Conservation (phyloP, 2,113 vertebrate species). For the Oreotrochilus melanogaster region DNA sequence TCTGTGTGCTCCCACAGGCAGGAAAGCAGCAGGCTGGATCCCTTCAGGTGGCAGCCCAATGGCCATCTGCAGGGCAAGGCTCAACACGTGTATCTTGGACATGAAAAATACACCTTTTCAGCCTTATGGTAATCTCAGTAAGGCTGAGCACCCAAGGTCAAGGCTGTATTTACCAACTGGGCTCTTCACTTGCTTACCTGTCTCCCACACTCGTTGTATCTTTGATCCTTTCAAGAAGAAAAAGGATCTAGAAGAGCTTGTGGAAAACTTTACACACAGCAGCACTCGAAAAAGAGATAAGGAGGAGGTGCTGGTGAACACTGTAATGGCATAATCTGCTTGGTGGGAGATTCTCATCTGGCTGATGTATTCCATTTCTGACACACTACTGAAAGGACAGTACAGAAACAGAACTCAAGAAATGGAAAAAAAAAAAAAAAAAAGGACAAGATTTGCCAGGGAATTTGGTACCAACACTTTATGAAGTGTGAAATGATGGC, state of each 20-base stretch:
- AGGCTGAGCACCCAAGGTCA: neutral
- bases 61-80: neutral
- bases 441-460: neutral
- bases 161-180: neutral
- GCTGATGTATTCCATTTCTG: constrained; percentile 39
- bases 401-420: neutral
- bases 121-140: neutral
- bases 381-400: neutral
- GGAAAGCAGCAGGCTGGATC: neutral
- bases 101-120: neutral
- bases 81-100: neutral
- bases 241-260: constrained; percentile 46
- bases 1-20: neutral
- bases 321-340: neutral
- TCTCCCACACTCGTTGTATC: constrained; percentile 51
- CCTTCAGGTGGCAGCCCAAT: neutral
- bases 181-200: neutral
- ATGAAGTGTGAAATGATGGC: constrained; percentile 42
- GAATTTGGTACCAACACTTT: constrained; percentile 38
- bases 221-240: constrained; percentile 40
- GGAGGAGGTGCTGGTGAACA: constrained; percentile 47
- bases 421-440: neutral
- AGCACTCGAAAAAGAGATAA: constrained; percentile 51
- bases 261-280: constrained; percentile 59
- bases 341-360: constrained; percentile 19